phyloP scores from a whole-genome alignment of 2,888 invertebrate species.

The Ecliptopera silaceata region DNA sequence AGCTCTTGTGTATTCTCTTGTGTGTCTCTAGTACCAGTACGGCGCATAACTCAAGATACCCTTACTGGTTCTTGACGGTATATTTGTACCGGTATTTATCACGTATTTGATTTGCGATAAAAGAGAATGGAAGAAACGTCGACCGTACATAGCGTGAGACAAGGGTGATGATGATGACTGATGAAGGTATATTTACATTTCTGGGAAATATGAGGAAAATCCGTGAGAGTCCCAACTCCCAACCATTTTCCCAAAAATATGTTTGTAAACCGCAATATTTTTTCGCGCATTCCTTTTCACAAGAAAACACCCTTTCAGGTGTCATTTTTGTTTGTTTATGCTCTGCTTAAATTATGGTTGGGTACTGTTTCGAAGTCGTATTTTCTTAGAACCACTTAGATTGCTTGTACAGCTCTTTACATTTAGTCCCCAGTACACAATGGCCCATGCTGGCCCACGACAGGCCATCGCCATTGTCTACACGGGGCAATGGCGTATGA shows the following conservation, averaged over 20 bases:
- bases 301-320: not conserved
- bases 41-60: too few relatives aligned
- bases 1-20: too few relatives aligned
- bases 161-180: too few relatives aligned
- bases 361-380: constrained; percentile 3
- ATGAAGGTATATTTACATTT: not conserved
- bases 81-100: too few relatives aligned
- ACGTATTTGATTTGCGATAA: too few relatives aligned
- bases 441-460: too few relatives aligned
- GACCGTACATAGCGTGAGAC: too few relatives aligned
- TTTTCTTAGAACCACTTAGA: not conserved
- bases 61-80: too few relatives aligned
- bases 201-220: not conserved
- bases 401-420: not conserved
- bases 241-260: not conserved
- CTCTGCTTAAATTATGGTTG: constrained; percentile 2
- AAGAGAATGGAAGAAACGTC: too few relatives aligned
- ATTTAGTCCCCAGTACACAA: too few relatives aligned
- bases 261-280: not conserved
- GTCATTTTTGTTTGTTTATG: constrained; percentile 7
- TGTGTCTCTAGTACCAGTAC: constrained; percentile 1
- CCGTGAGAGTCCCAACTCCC: not conserved
- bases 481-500: too few relatives aligned
- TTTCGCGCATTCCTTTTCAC: not conserved
- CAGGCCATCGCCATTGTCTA: too few relatives aligned